Conservation (phyloP, 1,140 invertebrate species). For the Panulirus ornatus region DNA sequence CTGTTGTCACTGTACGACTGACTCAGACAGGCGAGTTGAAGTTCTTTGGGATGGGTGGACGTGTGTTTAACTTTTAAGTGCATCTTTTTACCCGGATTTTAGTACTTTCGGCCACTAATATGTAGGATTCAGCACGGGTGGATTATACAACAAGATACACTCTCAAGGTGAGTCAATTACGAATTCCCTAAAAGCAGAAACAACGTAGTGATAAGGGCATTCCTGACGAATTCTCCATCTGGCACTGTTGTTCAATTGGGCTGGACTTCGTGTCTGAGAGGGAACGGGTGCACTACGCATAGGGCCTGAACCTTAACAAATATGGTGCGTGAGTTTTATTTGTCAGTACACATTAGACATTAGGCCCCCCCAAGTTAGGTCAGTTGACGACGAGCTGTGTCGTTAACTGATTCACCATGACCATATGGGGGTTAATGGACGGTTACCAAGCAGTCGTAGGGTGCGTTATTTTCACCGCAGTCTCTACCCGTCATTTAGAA, state of each 20-base stretch:
- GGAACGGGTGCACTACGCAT: not conserved
- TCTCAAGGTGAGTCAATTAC: slow-evolving; percentile 28
- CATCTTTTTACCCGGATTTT: slow-evolving; percentile 27
- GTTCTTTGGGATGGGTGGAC: slow-evolving; percentile 39
- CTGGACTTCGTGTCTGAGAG: not conserved
- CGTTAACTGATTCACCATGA: not conserved
- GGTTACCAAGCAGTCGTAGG: not conserved
- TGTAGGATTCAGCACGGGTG: slow-evolving; percentile 38
- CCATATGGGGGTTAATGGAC: slow-evolving; percentile 33
- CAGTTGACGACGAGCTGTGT: slow-evolving; percentile 14
- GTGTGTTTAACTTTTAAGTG: slow-evolving; percentile 49
- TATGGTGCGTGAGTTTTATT: slow-evolving; percentile 37
- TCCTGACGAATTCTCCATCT: slow-evolving; percentile 7
- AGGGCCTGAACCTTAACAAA: slow-evolving; percentile 25
- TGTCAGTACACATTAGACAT: slow-evolving; percentile 5
- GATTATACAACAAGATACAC: slow-evolving; percentile 31
- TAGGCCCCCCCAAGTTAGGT: slow-evolving; percentile 25
- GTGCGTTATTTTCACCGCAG: no score
- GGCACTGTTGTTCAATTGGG: slow-evolving; percentile 13
- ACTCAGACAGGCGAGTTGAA: slow-evolving; percentile 36
- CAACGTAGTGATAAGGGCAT: not conserved
- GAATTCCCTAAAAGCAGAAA: not conserved
- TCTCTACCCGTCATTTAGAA: no score
- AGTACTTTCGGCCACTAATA: not conserved
- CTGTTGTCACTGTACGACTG: slow-evolving; percentile 15